Evolutionary conservation across 2,797 vertebrate species (phyloP).

Genomic region (Adelosebastes latens): DNA sequence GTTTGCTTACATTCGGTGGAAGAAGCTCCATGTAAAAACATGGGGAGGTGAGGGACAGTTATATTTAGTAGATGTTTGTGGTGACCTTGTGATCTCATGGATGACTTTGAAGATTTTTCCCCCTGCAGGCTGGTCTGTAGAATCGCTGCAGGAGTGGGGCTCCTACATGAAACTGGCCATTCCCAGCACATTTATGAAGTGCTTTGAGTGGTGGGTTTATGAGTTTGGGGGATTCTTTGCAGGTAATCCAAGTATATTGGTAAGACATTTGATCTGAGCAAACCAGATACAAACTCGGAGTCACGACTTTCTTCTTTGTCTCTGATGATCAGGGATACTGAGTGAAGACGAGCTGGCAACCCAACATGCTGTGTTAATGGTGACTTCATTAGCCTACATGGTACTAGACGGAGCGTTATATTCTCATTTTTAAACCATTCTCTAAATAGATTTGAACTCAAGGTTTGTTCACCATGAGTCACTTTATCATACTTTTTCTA

Average conservation of each 20-base stretch:
- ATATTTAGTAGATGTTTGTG: neutral
- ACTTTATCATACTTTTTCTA: neutral
- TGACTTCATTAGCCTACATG: constrained; percentile 85
- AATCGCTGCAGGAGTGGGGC: constrained; percentile 91
- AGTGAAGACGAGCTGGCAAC: constrained; percentile 88
- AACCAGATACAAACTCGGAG: neutral
- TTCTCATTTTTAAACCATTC: neutral
- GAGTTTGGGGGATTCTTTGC: constrained; percentile 92
- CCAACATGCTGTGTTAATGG: constrained; percentile 86
- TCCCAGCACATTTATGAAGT: constrained; percentile 91
- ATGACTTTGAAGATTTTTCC: constrained; percentile 8
- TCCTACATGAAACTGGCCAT: constrained; percentile 89
- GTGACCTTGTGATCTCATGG: neutral
- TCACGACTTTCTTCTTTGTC: neutral
- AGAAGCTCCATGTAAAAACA: constrained; percentile 87
- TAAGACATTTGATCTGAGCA: neutral
- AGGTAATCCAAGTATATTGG: constrained; percentile 73
- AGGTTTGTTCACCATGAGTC: neutral
- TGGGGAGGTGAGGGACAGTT: constrained; percentile 85
- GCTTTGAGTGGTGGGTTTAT: constrained; percentile 95
- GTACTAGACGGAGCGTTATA: constrained; percentile 65
- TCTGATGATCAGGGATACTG: constrained; percentile 82
- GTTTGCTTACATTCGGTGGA: constrained; percentile 87
- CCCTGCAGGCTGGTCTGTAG: constrained; percentile 89
- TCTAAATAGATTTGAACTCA: neutral